These are phyloP conservation scores for Sciurus vulgaris DNA, from an alignment of 2,797 vertebrate genomes.

Conservation along the genomic window DNA sequence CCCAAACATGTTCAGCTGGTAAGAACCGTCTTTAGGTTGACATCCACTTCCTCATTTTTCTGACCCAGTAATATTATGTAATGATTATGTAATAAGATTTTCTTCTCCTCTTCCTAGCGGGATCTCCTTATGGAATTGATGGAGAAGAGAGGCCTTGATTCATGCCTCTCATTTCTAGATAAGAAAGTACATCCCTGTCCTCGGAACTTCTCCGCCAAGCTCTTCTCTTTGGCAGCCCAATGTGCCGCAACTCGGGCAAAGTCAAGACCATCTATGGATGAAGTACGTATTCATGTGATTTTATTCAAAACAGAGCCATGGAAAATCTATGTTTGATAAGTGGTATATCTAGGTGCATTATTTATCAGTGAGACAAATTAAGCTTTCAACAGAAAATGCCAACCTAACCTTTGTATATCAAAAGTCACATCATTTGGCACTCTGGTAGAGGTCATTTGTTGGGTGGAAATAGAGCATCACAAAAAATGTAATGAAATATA, in stretches of 20 bases:
- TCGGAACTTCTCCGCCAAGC: slow-evolving; percentile 79
- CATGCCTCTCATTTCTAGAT: slow-evolving; percentile 87
- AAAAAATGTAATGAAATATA: slow-evolving; percentile 19
- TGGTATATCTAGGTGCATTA: neutral
- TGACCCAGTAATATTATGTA: neutral
- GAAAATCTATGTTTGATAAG: neutral
- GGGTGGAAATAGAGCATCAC: neutral
- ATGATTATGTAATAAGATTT: neutral
- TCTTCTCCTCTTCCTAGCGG: slow-evolving; percentile 83
- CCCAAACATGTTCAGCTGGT: slow-evolving; percentile 87
- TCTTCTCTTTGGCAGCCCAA: slow-evolving; percentile 85
- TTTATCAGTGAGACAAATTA: slow-evolving; percentile 26
- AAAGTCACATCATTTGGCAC: neutral
- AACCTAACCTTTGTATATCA: neutral
- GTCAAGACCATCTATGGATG: slow-evolving; percentile 85
- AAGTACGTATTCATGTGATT: slow-evolving; percentile 77
- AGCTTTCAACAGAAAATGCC: neutral
- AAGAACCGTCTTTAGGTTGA: slow-evolving; percentile 72
- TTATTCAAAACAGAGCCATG: neutral
- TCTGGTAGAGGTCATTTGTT: neutral
- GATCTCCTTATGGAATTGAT: slow-evolving; percentile 84
- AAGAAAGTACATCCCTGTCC: slow-evolving; percentile 85
- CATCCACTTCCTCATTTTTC: neutral
- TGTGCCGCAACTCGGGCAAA: slow-evolving; percentile 82
- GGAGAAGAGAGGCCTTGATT: slow-evolving; percentile 87